Evolutionary conservation across 2,113 vertebrate genomes (phyloP), one percentile per base, ranked within the genome.

Genomic region (Ochotona curzoniae): DNA sequence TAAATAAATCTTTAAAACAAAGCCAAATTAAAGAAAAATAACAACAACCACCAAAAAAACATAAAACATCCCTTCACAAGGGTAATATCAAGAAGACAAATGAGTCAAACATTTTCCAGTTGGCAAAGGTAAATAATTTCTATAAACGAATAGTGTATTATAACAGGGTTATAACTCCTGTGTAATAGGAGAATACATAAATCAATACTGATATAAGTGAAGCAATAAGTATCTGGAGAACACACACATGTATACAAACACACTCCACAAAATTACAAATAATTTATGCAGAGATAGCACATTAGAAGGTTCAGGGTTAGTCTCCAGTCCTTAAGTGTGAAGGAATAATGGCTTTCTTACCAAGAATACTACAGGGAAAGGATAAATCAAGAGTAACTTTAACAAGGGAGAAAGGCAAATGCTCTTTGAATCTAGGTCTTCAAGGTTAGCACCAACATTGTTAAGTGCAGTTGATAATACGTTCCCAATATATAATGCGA

Each of bases 301-400:
- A 7, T 3, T 81, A 84, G 26, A 9, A 89, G 35, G 20, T 54
- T 10, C 30, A 88, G 5, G 6, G 32, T 51, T 60, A 69, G 13
- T 89, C 7, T 7, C 4, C 3, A 76, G 2, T 78, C 60, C 10
- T 25, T 67, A 86, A 69, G 1, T 10, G 38, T 78, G 10, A 0
- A 15, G 82, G 30, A 87, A 66, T 83, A 89, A 69, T 47, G 26
- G 47, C n/a, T 79, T 95, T 89, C 21, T 70, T 91, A 23, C 70
- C 83, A 94, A 89, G 17, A 66, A 23, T 20, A 75, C 0, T 93
- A 1, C 61, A 61, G 61, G 14, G 14, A 80, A 83, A 87, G 25
- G 14, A 23, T 51, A 8, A 44, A 64, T 32, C 80, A 47, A 35
- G 6, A 87, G 8, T 32, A 87, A 69, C 4, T 87, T 93, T 49